Evolutionary conservation across 1,140 invertebrate species (phyloP), one percentile per base, ranked within the genome.

Genomic region (Leptinotarsa undecemlineata): DNA sequence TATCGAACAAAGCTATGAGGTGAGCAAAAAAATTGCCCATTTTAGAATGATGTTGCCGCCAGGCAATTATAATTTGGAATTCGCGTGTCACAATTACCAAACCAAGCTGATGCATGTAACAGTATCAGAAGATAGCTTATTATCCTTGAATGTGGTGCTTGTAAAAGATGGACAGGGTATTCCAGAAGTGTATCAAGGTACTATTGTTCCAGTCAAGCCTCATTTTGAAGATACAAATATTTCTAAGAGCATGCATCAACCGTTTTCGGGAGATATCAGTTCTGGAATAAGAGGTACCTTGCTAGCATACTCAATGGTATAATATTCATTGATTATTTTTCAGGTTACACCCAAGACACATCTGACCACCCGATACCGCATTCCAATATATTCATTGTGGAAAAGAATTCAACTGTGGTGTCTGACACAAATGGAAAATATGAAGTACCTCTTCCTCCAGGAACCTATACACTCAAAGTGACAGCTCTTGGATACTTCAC

Each of bases 11-110:
- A 83, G 87, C 42, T 90, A 92, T 78, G 85, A 88, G 61, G 90
- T 94, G 0, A 89, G 90, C 0, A 84, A 86, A 75, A 93, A 92
- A 82, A 86, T 87, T 74, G 93, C 91, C 0, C 88, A 89, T 76
- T 94, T 92, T 82, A 90, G 91, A 78, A 86, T 91, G 33, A 89
- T 92, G 81, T 82, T 95, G 57, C 88, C 91, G 8, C 86, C 89
- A 5, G 92, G 91, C 0, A 81, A 86, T 20, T 93, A 94, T 78
- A 83, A 83, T 1, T 77, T 94, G 1, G 85, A 88, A 63, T 85
- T 92, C 3, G 85, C 86, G 1, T 90, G 89, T 33, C 85, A 89
- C 62, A 86, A 86, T 57, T 92, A 92, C 77, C 78, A 85, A 15
- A 87, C 88, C 2, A 85, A 89, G 81, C 17, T 64, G 15, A 23